Evolutionary conservation across 1,140 invertebrate genomes (phyloP), one percentile per base, ranked within the genome.

Genomic region (Drosophila lacteicornis): DNA sequence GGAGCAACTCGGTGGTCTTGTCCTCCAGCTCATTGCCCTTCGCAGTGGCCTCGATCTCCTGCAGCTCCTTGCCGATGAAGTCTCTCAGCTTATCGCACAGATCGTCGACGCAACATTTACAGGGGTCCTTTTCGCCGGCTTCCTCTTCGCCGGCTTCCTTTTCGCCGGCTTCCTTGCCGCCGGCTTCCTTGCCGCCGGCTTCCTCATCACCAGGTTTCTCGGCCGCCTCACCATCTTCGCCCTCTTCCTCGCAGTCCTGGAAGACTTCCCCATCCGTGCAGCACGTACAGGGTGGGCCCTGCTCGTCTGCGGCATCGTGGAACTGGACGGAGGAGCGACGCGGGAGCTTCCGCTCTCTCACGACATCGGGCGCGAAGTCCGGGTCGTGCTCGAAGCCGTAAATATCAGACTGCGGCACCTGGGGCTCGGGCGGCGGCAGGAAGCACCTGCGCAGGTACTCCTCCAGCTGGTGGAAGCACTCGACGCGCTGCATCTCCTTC

Each of bases 391-490:
- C 80, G 7, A 90, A 81, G 0, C 22, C 85, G 1, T 60, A 68
- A 9, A 87, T 75, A 43, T 87, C 85, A 0, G 12, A 30, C 9
- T 49, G 33, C 8, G 58, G 50, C 3, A 51, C 25, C 7, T 17
- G 8, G 5, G 17, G 51, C 15, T 61, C 11, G 2, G 25, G 3
- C 0, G 19, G 42, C 1, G 42, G 46, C 45, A 55, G 22, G 46
- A 79, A 87, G 43, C 83, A 87, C 11, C 58, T 61, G 22, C 77
- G 51, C 3, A 84, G 45, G 17, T 63, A 84, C 19, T 81, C 53
- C 17, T 85, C 68, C 60, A 88, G 55, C 36, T 66, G 33, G 15
- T 78, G 66, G 12, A 90, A 61, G 42, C 81, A 85, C 33, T 75
- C 40, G 5, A 46, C n/a, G 1, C 65, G 59, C 25, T 45, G 47